Base-by-base conservation (phyloP, 2,113 vertebrate species). In the Natator depressus region DNA sequence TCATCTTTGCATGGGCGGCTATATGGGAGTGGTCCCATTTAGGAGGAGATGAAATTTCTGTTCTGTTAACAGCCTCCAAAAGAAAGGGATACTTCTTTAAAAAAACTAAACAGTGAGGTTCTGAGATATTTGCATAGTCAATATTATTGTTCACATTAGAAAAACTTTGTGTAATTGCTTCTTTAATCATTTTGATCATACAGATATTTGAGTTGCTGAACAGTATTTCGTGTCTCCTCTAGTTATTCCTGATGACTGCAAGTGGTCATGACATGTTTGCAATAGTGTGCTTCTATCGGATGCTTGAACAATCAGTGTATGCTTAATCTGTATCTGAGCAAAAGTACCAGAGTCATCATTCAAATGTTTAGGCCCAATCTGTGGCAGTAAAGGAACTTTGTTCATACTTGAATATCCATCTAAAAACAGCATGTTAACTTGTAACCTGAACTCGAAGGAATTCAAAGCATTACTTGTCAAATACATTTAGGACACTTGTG, bases 271-370 rank as follows among this genome's bases (percentile, higher is more conserved):
- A 98, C 96, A 97, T 96, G 86, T 97, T 81, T 96, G 29, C 55
- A 51, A 35, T 35, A 91, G 49, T 10, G 3, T 89, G 31, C 84
- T 96, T 93, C 49, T 16, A 82, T 95, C 91, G 72, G 53, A 96
- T 13, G 88, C 72, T 90, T 8, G 91, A 31, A 92, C 78, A 54
- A 93, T 80, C 31, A 96, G 19, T 6, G 3, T 94, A 9, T 97
- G 72, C 31, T 96, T 93, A 93, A 98, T 96, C 14, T 97, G 5
- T 47, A 57, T 95, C 69, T 42, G 85, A 13, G 17, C 17, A 92
- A 97, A 97, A 93, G 59, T 65, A 50, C 72, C 42, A 89, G 83
- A 84, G 95, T 96, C 93, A 89, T 47, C 96, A 88, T 97, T 83
- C 78, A 97, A 81, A 62, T 35, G 8, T 72, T 82, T 85, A 80